Evolutionary conservation across 2,797 vertebrate species (phyloP).

Genomic region (Bovichtus variegatus): DNA sequence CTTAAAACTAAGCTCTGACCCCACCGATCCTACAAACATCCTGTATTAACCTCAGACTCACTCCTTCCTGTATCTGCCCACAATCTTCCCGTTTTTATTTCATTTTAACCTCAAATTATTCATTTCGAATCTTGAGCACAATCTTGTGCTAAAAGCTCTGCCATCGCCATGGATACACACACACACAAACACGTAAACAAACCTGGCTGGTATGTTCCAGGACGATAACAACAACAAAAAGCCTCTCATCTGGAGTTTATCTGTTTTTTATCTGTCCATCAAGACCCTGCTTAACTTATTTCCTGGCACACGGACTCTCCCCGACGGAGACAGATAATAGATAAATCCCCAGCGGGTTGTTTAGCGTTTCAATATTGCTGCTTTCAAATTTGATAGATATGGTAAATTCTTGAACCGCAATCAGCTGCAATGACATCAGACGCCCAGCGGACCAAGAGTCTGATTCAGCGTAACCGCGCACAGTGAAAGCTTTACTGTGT

Average conservation of each 20-base stretch:
- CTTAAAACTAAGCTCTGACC: not conserved
- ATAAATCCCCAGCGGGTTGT: constrained; percentile 55
- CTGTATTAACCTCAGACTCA: constrained; percentile 26
- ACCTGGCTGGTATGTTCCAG: constrained; percentile 69
- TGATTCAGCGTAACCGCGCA: constrained; percentile 24
- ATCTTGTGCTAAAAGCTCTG: constrained; percentile 23
- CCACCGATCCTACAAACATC: constrained; percentile 6
- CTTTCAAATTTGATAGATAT: constrained; percentile 52
- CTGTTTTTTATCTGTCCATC: constrained; percentile 75
- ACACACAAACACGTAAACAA: constrained; percentile 74
- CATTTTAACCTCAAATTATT: constrained; percentile 56
- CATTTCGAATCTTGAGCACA: constrained; percentile 10
- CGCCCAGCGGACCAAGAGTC: constrained; percentile 31
- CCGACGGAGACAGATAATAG: constrained; percentile 60
- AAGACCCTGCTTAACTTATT: constrained; percentile 46
- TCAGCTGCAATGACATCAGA: constrained; percentile 64
- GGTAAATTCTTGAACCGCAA: constrained; percentile 53
- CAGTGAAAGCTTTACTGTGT: not conserved
- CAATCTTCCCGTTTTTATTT: constrained; percentile 29
- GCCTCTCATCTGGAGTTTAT: constrained; percentile 78
- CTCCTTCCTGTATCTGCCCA: constrained; percentile 14
- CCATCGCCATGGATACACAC: constrained; percentile 49
- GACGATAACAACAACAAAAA: constrained; percentile 74
- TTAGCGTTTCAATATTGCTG: constrained; percentile 44
- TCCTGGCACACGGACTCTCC: constrained; percentile 39